A percentile compares a stretch with the other conserved stretches of the same genome.
Evolutionary conservation across 2,797 vertebrate genomes (phyloP).

Genomic region (Centropyge bicolor): DNA sequence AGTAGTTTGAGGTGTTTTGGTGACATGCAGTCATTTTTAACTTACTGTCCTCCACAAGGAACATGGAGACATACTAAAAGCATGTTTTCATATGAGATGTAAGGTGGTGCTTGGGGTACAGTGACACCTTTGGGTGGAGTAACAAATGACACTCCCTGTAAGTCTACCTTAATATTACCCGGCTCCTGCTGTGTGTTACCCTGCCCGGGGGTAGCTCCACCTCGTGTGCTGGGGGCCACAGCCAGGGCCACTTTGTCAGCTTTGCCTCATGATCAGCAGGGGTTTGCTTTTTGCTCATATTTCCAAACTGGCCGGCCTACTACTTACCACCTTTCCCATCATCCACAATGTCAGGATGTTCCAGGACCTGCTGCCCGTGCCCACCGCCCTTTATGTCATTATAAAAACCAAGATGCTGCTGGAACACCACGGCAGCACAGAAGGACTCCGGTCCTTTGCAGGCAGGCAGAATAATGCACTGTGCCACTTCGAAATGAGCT

Average conservation of each 20-base stretch:
- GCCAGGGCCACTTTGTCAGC: slow-evolving; percentile 39
- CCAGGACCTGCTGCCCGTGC: slow-evolving; percentile 23
- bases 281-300: slow-evolving; percentile 32
- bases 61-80: too few relatives aligned
- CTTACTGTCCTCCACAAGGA: too few relatives aligned
- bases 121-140: slow-evolving; percentile 3
- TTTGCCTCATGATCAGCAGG: slow-evolving; percentile 31
- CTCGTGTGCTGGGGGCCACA: slow-evolving; percentile 9
- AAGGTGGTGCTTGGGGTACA: neutral
- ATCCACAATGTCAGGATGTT: slow-evolving; percentile 39
- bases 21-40: too few relatives aligned
- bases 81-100: too few relatives aligned
- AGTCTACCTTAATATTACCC: neutral
- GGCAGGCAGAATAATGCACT: slow-evolving; percentile 4
- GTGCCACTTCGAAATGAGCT: slow-evolving; percentile 19
- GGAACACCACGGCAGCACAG: slow-evolving; percentile 2
- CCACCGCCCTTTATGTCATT: slow-evolving; percentile 10
- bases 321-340: slow-evolving; percentile 25
- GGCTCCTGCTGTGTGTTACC: slow-evolving; percentile 5
- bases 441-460: neutral
- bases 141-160: neutral
- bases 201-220: neutral
- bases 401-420: slow-evolving; percentile 15
- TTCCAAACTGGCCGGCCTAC: slow-evolving; percentile 18
- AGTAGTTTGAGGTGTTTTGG: too few relatives aligned